Conservation (phyloP, 1,140 invertebrate genomes). For the Tachypleus tridentatus region DNA sequence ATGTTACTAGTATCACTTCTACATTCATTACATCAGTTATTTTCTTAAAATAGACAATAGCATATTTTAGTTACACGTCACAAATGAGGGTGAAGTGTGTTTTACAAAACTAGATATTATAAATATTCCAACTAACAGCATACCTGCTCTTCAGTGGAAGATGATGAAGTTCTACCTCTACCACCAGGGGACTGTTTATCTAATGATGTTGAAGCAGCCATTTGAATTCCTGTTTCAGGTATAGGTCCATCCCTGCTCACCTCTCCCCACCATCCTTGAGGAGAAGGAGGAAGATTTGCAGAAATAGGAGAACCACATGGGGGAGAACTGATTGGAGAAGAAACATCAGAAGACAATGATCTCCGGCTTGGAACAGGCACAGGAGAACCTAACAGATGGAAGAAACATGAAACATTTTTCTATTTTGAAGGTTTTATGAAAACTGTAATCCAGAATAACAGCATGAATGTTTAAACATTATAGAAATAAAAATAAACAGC, state of each 20-base stretch:
- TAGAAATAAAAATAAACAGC: no score
- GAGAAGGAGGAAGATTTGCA: not conserved
- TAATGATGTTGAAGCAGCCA: no score
- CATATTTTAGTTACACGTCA: no score
- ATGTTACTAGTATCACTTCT: no score
- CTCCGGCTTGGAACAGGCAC: not conserved
- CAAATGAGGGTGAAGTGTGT: no score
- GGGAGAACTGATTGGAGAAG: not conserved
- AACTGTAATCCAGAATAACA: not conserved
- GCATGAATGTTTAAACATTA: not conserved
- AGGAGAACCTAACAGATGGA: not conserved
- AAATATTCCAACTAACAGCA: not conserved
- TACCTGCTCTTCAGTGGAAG: conserved; percentile 1
- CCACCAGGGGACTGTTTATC: not conserved
- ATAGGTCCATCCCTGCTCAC: no score
- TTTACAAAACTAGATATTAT: no score
- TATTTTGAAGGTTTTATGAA: not conserved
- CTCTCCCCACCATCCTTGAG: no score
- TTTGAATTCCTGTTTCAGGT: no score
- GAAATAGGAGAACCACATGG: not conserved
- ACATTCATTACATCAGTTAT: no score
- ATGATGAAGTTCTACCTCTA: not conserved
- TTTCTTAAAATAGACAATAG: no score
- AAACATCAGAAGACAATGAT: not conserved
- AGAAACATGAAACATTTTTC: not conserved